Base-by-base conservation (phyloP, 2,113 vertebrate genomes). In the Accipiter cooperii region DNA sequence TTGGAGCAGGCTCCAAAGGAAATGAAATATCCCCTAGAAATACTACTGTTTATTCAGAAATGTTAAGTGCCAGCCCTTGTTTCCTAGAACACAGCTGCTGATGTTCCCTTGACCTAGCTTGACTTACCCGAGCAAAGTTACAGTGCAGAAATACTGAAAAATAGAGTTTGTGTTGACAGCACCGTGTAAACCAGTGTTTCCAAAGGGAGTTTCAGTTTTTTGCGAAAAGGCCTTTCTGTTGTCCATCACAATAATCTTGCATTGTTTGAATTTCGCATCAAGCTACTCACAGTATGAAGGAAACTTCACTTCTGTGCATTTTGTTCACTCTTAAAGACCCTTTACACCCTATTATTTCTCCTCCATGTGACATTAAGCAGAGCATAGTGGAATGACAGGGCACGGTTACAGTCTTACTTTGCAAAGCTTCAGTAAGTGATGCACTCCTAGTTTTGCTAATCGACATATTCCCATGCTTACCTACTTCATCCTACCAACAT, bases 361-460 rank as follows among this genome's bases (percentile, higher is more conserved):
- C 34, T 85, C 7, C 0, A 0, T 9, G n/a, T 49, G 84, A 36
- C 47, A 79, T 25, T 75, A 60, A 3, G 19, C 51, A 78, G 46
- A 42, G 33, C 0, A 0, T 2, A 78, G n/a, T 5, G 12, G 21
- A 58, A 52, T 12, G 49, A 13, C 33, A 61, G 34, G 34, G 9
- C 52, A 24, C 1, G 1, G 33, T 20, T 61, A 34, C n/a, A 65
- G 31, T 16, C 28, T 8, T 26, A 14, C n/a, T 68, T 58, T 70
- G 55, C 44, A n/a, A 4, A 7, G 1, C 33, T 77, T 31, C 49
- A 13, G 0, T 5, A 24, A 77, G 14, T 29, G 33, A 54, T 7
- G 36, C n/a, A 8, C 29, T 12, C 61, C 10, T 24, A 17, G 40
- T 26, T 70, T 31, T 90, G 40, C 31, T 90, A 44, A 77, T 29